Base-by-base conservation (phyloP, 2,113 vertebrate genomes). In the Montifringilla adamsi region DNA sequence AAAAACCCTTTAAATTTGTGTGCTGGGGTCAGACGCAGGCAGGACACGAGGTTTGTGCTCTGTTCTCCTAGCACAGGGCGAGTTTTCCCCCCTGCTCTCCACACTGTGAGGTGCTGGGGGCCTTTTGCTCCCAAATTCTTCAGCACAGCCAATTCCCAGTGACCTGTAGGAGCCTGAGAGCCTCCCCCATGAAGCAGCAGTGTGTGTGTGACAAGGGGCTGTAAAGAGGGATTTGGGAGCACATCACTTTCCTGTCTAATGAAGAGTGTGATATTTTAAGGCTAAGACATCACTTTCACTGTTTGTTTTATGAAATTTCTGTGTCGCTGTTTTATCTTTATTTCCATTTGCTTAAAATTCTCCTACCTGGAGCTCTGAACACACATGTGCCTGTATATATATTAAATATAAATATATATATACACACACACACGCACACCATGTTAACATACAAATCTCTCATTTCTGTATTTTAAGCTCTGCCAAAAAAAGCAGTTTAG, bases 91-190 rank as follows among this genome's bases (percentile, higher is more conserved):
- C 33, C 28, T 37, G 28, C 6, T 35, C 27, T 64, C 46, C 12
- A 8, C 4, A 0, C 33, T 35, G 30, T 0, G 6, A 81, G 43
- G 6, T n/a, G 20, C 60, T 1, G 1, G 35, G 27, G 20, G 1
- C 10, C 5, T 74, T 94, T 46, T 28, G 2, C 28, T 86, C 41
- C 41, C 56, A 5, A 20, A 13, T 27, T 14, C 30, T 49, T 43
- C 41, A 56, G 46, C 44, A 79, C 60, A 90, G 59, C 39, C 3
- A 2, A 6, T 55, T 85, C 55, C 35, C 46, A 77, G 41, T 11
- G 30, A 2, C 13, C 33, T 18, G 5, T 33, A 43, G 0, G 0
- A 46, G 15, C n/a, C 43, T 3, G 4, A 30, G 72, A 89, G 30
- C 10, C 20, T 63, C n/a, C 20, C 14, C 19, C 11, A 2, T 4